A percentile compares a stretch with the other conserved stretches of the same genome.
phyloP scores from a whole-genome alignment of 2,797 vertebrate genomes.

The Acridotheres tristis region DNA sequence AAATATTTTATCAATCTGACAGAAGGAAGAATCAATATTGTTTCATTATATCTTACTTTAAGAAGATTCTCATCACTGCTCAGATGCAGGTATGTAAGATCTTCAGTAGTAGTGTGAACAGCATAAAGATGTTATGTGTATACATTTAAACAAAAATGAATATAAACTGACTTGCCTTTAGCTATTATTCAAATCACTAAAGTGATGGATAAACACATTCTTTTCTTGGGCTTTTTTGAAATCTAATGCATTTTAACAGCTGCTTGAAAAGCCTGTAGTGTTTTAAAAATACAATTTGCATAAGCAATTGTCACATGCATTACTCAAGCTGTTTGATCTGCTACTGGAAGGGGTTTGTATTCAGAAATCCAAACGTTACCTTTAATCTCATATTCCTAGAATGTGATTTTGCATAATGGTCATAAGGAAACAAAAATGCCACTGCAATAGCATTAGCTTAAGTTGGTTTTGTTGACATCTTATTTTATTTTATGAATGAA shows the following conservation, averaged over 20 bases:
- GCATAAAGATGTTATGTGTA: not conserved
- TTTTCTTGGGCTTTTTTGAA: not conserved
- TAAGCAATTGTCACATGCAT: not conserved
- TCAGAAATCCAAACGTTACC: not conserved
- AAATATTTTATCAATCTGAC: not conserved
- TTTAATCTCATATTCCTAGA: not conserved
- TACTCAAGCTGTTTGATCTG: not conserved
- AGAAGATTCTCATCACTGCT: not conserved
- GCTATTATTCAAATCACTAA: not conserved
- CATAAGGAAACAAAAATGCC: not conserved
- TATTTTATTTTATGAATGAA: not conserved
- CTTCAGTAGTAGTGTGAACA: not conserved
- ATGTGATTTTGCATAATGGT: not conserved
- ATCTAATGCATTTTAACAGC: not conserved
- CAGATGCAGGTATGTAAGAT: slow-evolving; percentile 44
- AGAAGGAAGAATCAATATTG: not conserved
- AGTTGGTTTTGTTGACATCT: not conserved
- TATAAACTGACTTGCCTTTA: not conserved
- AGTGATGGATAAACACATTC: not conserved
- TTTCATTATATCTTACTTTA: not conserved
- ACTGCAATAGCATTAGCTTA: not conserved
- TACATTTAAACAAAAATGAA: not conserved
- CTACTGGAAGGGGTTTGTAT: not conserved
- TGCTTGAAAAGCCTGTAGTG: not conserved
- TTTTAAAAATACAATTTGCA: not conserved